Base-by-base conservation (phyloP, 2,797 vertebrate genomes). In the Thripadectes ignobilis region DNA sequence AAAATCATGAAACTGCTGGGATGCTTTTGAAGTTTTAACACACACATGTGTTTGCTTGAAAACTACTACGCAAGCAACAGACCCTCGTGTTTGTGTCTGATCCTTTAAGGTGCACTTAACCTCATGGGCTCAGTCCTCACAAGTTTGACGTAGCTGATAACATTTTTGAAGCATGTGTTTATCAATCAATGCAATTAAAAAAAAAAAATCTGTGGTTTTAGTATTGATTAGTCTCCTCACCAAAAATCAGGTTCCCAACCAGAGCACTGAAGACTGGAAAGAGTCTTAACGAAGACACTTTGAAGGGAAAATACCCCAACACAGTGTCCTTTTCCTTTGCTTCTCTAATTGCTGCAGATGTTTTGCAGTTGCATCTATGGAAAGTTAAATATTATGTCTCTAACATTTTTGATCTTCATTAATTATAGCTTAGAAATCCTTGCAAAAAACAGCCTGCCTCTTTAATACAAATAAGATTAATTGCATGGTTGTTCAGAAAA, bases 401-500 rank as follows among this genome's bases (percentile, higher is more conserved):
- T 97, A 98, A 97, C 89, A 94, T 95, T 98, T 98, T 98, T 98
- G 97, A 99, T 98, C 98, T 98, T 97, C 95, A 97, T 98, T 98
- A 98, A 98, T 98, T 98, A 98, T 94, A 98, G 96, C 93, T 95
- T 97, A 88, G 93, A 94, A 97, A 98, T 94, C 80, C 94, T 97
- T 97, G 97, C 88, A 93, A 95, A 96, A 98, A 94, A 95, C 97
- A 96, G 93, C 88, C 97, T 98, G 90, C 94, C 94, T 98, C 98
- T 97, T 98, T 97, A 98, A 98, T 94, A 97, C 96, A 98, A 98
- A 98, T 97, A 98, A 96, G 97, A 98, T 98, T 98, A 98, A 99
- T 98, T 98, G 98, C 92, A 92, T 36, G 96, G 97, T 97, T 98
- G 97, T 98, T 97, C 98, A 98, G 97, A 98, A 98, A 97, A 98